These are phyloP conservation scores for Melangyna quadrimaculata DNA, from an alignment of 2,888 invertebrate species.

Conservation along the genomic window DNA sequence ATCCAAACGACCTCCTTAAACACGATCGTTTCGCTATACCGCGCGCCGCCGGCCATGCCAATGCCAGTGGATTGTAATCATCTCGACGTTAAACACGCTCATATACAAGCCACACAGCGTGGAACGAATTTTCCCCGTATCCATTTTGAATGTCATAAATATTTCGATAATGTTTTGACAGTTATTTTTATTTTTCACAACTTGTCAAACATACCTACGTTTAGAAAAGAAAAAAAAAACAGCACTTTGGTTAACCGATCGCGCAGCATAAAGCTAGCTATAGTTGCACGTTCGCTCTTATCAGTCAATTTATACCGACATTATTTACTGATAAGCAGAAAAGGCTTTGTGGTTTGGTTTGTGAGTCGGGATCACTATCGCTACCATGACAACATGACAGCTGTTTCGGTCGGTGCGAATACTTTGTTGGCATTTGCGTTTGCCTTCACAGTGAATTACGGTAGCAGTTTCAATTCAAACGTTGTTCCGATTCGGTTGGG, in stretches of 20 bases:
- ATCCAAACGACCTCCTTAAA: slow-evolving; percentile 13
- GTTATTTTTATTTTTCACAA: neutral
- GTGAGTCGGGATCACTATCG: slow-evolving; percentile 14
- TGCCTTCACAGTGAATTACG: neutral
- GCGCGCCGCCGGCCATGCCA: no score
- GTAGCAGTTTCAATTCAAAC: slow-evolving; percentile 16
- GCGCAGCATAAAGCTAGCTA: neutral
- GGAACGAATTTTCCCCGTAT: neutral
- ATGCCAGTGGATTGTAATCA: slow-evolving; percentile 57
- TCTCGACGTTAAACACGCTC: slow-evolving; percentile 55
- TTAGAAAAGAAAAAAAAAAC: neutral
- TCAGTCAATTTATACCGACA: neutral
- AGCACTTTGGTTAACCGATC: neutral
- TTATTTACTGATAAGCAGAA: neutral
- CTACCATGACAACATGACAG: slow-evolving; percentile 10
- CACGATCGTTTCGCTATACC: slow-evolving; percentile 43
- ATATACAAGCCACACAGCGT: neutral
- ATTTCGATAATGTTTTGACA: neutral
- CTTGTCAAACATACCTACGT: neutral
- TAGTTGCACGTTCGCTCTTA: slow-evolving; percentile 16
- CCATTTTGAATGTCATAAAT: slow-evolving; percentile 6
- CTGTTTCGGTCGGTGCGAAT: neutral
- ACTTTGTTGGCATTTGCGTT: neutral
- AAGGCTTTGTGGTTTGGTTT: slow-evolving; percentile 21
- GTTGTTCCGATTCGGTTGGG: slow-evolving; percentile 37